Base-by-base conservation (phyloP, 1,140 invertebrate species). In the Drosophila varians region DNA sequence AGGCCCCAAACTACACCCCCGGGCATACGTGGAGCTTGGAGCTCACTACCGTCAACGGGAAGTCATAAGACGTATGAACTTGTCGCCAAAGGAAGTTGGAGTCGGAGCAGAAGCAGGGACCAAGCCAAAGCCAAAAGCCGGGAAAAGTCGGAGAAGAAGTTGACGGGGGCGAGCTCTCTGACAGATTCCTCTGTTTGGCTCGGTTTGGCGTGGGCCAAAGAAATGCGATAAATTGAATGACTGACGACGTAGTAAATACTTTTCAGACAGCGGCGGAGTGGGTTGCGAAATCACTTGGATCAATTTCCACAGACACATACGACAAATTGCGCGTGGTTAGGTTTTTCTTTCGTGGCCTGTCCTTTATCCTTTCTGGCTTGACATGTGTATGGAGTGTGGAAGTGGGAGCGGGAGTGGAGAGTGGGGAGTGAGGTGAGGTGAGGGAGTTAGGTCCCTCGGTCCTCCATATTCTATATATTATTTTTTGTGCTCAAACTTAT, bases 1-100 rank as follows among this genome's bases (percentile, higher is more conserved):
- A 46, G 48, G 54, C 49, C 11, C 25, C 21, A 9, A 48, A 23
- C 54, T 43, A 56, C 56, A 74, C 38, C 12, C 47, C 42, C 73
- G 56, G 61, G 31, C 75, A 75, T 61, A 64, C 47, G 42, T 25
- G 38, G 23, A 47, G 49, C 79, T 73, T 25, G 38, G 23, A 47
- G 49, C 79, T 73, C 54, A 65, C 82, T 84, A 87, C 82, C 80
- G 80, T 86, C 80, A 87, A 80, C 82, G 82, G 80, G 80, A 86
- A 86, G 80, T 86, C 80, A 86, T 86, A 86, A 86, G 80, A 80
- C 82, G 82, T 86, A 86, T 86, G 80, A 86, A 86, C 80, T 86
- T 86, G 80, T 87, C 80, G 82, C 52, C 19, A 38, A 52, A 52
- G 26, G 36, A 66, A 65, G 66, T 45, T 36, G 57, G 18, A 66